phyloP scores from a whole-genome alignment of 2,888 invertebrate species.

The Parnassius apollo region DNA sequence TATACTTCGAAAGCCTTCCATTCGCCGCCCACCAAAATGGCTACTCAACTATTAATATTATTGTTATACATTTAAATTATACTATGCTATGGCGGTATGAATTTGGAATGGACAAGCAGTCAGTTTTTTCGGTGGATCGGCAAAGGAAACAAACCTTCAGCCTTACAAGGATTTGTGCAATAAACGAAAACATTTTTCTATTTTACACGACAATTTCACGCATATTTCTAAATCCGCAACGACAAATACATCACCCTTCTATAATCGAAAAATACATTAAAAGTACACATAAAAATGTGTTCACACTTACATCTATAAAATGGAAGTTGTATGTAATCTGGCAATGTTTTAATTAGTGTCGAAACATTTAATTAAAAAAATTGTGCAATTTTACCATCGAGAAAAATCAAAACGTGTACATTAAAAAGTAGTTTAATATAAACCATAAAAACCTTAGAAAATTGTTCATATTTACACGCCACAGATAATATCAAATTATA shows the following conservation, averaged over 20 bases:
- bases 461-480: conserved; percentile 11
- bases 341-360: conserved; percentile 45
- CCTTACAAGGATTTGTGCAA: conserved; percentile 13
- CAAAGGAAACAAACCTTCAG: not conserved
- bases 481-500: conserved; percentile 4
- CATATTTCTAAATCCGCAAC: conserved; percentile 3
- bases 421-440: conserved; percentile 22
- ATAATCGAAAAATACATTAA: conserved; percentile 32
- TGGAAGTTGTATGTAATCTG: conserved; percentile 44
- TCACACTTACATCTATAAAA: conserved; percentile 48
- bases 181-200: not conserved
- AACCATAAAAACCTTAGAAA: conserved; percentile 13
- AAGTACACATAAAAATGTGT: conserved; percentile 50
- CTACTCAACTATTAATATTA: conserved; percentile 25
- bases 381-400: conserved; percentile 33
- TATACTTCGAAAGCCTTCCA: conserved; percentile 3
- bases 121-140: conserved; percentile 11
- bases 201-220: not conserved
- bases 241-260: not conserved
- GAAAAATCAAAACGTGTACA: not conserved
- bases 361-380: conserved; percentile 31
- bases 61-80: conserved; percentile 20
- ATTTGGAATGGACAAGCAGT: conserved; percentile 42
- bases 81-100: conserved; percentile 37
- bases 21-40: conserved; percentile 15